A percentile compares a stretch with the other conserved stretches of the same genome.
Evolutionary conservation across 2,797 vertebrate species (phyloP).

Genomic region (Hydrolagus colliei): DNA sequence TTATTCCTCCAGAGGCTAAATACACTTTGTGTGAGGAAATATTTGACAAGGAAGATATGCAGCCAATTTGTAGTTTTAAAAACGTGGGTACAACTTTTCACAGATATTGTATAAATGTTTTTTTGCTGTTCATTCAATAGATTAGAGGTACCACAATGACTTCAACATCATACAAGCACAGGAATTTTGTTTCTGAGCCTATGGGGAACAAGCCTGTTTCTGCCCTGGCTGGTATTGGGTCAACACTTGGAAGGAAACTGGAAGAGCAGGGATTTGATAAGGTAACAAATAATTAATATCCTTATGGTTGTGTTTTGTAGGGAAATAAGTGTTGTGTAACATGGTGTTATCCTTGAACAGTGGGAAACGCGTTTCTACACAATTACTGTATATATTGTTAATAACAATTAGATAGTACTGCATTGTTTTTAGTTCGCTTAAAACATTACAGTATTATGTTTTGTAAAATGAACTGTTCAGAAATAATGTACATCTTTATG

Average conservation of each 20-base stretch:
- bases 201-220: slow-evolving; percentile 56
- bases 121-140: slow-evolving; percentile 17
- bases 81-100: not conserved
- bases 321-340: no score
- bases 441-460: no score
- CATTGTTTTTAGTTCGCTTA: no score
- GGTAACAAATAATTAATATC: slow-evolving; percentile 38
- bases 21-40: not conserved
- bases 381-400: no score
- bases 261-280: slow-evolving; percentile 54
- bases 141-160: slow-evolving; percentile 42
- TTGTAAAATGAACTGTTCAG: no score
- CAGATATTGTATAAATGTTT: not conserved
- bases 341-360: no score
- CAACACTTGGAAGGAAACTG: slow-evolving; percentile 50
- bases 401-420: no score
- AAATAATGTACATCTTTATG: no score
- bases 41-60: not conserved
- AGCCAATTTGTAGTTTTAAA: not conserved
- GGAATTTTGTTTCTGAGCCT: slow-evolving; percentile 55
- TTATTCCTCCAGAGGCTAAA: not conserved
- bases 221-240: slow-evolving; percentile 52
- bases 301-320: no score
- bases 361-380: no score
- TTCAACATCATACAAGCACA: slow-evolving; percentile 54